Evolutionary conservation across 2,113 vertebrate genomes (phyloP).

Genomic region (Saccopteryx bilineata): DNA sequence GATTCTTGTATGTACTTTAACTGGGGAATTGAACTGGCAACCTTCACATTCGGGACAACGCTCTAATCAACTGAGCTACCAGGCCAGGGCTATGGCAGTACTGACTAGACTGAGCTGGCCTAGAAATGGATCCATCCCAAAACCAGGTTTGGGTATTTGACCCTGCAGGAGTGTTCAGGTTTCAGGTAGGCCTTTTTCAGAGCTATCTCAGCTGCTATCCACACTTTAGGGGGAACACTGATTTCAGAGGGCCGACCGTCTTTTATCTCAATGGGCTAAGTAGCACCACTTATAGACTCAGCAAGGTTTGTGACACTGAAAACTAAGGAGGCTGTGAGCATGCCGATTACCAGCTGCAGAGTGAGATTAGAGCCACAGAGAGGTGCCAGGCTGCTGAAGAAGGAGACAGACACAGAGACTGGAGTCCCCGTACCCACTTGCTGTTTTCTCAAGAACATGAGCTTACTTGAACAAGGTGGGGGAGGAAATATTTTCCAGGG

Average conservation of each 20-base stretch:
- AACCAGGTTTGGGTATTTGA: background rate
- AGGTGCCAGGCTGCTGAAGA: conserved; percentile 55
- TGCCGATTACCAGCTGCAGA: background rate
- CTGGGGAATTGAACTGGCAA: too few species aligned
- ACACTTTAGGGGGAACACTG: conserved; percentile 37
- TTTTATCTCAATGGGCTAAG: conserved; percentile 51
- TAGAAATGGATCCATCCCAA: background rate
- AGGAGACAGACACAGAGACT: background rate
- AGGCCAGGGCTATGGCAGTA: background rate
- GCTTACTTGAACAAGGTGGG: conserved; percentile 53
- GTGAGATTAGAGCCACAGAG: conserved; percentile 18
- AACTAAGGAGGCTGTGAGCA: conserved; percentile 58
- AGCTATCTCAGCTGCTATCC: conserved; percentile 20
- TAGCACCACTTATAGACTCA: background rate
- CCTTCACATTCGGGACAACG: too few species aligned
- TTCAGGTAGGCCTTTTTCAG: conserved; percentile 46
- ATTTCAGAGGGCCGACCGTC: conserved; percentile 55
- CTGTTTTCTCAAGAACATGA: conserved; percentile 70
- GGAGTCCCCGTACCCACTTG: background rate
- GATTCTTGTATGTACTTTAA: too few species aligned
- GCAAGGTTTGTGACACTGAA: conserved; percentile 67
- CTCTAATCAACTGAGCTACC: too few species aligned
- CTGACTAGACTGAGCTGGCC: conserved; percentile 36
- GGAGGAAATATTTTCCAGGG: conserved; percentile 67
- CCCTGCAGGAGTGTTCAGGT: background rate